A percentile compares a stretch with the other conserved stretches of the same genome.
Evolutionary conservation across 1,140 invertebrate genomes (phyloP).

Genomic region (Drosophila pseudoananassae): DNA sequence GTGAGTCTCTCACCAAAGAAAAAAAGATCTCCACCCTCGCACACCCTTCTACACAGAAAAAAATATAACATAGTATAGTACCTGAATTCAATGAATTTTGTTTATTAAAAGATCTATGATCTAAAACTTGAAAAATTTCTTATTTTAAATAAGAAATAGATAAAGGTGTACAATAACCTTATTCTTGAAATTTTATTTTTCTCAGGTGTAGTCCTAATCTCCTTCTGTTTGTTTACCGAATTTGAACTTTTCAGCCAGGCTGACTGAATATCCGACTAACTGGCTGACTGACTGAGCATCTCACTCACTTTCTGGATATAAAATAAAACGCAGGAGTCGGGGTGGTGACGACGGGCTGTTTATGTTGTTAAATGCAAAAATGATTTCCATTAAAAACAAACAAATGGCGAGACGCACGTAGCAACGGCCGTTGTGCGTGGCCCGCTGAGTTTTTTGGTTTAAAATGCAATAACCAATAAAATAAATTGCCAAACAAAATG

Average conservation of each 20-base stretch:
- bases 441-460: slow-evolving; percentile 61
- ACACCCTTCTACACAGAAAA: not conserved
- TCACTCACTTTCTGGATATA: slow-evolving; percentile 34
- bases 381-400: slow-evolving; percentile 79
- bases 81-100: not conserved
- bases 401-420: slow-evolving; percentile 68
- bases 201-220: not conserved
- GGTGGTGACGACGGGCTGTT: slow-evolving; percentile 60
- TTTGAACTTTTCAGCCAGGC: slow-evolving; percentile 65
- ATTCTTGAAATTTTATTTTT: not conserved
- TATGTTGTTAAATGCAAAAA: slow-evolving; percentile 82
- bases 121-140: too few relatives aligned
- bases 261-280: slow-evolving; percentile 31
- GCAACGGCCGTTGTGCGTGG: slow-evolving; percentile 47
- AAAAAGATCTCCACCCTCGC: slow-evolving; percentile 2
- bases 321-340: slow-evolving; percentile 18
- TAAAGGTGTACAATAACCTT: not conserved
- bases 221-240: slow-evolving; percentile 71
- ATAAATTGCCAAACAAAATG: slow-evolving; percentile 81
- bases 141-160: too few relatives aligned
- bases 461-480: slow-evolving; percentile 83
- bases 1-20: slow-evolving; percentile 19
- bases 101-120: too few relatives aligned
- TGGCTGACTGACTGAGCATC: slow-evolving; percentile 44
- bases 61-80: not conserved